phyloP scores from a whole-genome alignment of 2,888 invertebrate species.

The Limnephilus lunatus region DNA sequence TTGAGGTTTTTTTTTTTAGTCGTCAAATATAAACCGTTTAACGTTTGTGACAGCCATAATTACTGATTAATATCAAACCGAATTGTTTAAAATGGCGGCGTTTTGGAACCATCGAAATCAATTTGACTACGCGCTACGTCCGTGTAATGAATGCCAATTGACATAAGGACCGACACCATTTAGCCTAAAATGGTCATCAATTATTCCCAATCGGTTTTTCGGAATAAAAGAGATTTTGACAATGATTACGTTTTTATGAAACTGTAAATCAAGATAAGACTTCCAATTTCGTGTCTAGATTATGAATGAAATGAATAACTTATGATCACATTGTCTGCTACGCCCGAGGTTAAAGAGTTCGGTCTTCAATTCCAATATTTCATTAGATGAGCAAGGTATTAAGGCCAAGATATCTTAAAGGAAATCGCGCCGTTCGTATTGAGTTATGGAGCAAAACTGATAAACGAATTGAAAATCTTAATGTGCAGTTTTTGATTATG shows the following conservation, averaged over 20 bases:
- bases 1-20: background rate
- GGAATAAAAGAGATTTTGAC: background rate
- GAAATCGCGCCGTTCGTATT: background rate
- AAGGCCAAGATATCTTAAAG: background rate
- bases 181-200: background rate
- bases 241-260: background rate
- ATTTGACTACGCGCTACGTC: background rate
- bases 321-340: background rate
- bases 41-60: background rate
- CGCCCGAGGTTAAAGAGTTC: background rate
- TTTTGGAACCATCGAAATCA: conserved; percentile 25
- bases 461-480: background rate
- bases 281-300: background rate
- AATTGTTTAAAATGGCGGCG: conserved; percentile 10
- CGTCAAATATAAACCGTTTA: background rate
- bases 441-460: background rate
- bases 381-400: background rate
- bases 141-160: conserved; percentile 20
- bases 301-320: background rate
- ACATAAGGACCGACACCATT: background rate
- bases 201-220: background rate
- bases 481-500: background rate
- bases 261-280: background rate
- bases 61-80: conserved; percentile 26
- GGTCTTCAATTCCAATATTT: background rate